Evolutionary conservation across 2,113 vertebrate species (phyloP).

Genomic region (Lepus americanus): DNA sequence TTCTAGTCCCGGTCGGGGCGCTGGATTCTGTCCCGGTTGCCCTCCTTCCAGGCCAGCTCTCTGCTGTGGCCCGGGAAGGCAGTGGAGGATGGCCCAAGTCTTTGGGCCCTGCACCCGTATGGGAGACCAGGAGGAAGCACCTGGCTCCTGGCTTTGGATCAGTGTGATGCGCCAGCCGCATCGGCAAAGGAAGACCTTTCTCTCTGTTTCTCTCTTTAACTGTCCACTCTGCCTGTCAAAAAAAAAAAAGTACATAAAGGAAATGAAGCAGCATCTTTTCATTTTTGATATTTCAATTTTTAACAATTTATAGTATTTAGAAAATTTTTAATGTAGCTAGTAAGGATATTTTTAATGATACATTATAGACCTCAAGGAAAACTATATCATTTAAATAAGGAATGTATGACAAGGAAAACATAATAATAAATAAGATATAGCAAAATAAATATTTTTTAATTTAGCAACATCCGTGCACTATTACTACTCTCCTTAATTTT

Average conservation of each 20-base stretch:
- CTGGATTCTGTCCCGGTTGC: no score
- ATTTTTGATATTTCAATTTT: slow-evolving; percentile 4
- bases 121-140: no score
- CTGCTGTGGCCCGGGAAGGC: no score
- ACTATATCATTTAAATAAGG: background rate
- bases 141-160: no score
- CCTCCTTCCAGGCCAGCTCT: no score
- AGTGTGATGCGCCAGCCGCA: no score
- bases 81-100: no score
- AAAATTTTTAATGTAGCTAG: background rate
- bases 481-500: background rate
- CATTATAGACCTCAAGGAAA: background rate
- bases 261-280: background rate
- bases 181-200: no score
- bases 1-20: no score
- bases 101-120: no score
- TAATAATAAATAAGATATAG: background rate
- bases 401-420: background rate
- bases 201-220: no score
- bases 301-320: background rate
- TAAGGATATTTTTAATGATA: background rate
- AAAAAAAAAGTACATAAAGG: background rate
- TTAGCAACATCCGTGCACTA: background rate
- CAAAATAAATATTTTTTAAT: background rate
- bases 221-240: no score